Evolutionary conservation across 2,797 vertebrate genomes (phyloP).

Genomic region (Liasis olivaceus): DNA sequence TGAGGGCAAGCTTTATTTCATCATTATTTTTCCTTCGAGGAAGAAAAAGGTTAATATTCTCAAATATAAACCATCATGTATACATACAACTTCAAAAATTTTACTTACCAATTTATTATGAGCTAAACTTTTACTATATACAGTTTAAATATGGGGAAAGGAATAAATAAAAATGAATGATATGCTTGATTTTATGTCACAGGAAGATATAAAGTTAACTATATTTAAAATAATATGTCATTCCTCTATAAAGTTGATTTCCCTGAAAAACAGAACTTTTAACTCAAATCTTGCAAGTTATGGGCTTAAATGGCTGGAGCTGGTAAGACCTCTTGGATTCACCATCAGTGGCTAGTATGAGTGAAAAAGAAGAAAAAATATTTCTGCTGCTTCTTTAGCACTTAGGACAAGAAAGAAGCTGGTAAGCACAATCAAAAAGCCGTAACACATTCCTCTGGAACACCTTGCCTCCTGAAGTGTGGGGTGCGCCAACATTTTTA

Average conservation of each 20-base stretch:
- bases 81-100: neutral
- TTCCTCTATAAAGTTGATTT: neutral
- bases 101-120: neutral
- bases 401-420: neutral
- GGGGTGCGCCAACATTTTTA: no score
- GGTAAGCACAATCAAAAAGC: neutral
- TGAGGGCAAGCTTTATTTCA: constrained; percentile 38
- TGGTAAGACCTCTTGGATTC: neutral
- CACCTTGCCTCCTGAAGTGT: no score
- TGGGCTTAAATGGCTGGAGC: neutral
- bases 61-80: neutral
- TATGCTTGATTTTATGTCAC: no score
- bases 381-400: neutral
- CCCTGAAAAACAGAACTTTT: neutral
- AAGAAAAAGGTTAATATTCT: constrained; percentile 1
- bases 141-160: neutral
- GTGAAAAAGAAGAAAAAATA: neutral
- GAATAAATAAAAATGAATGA: neutral
- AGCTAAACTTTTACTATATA: neutral
- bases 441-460: neutral
- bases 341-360: neutral
- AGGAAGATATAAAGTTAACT: neutral
- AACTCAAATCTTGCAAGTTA: neutral
- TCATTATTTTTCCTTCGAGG: constrained; percentile 28
- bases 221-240: neutral